Evolutionary conservation across 2,888 invertebrate genomes (phyloP), one percentile per base, ranked within the genome.

Genomic region (Habroteleia sp.): DNA sequence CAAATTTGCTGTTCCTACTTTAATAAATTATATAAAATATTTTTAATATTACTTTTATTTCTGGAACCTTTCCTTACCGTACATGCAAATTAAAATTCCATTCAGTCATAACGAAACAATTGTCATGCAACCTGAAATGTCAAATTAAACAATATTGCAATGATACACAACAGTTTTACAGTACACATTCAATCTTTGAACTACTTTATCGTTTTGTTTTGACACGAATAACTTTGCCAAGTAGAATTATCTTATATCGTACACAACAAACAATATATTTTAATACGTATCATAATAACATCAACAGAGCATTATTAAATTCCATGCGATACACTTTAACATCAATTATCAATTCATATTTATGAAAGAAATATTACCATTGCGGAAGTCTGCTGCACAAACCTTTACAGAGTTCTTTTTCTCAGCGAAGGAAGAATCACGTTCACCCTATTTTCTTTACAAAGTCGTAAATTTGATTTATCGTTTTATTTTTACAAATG

Each of bases 1-100:
- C 54, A 29, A 14, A 52, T 7, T 69, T 60, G 52, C 69, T 62
- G 69, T 69, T 69, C 69, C 60, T 69, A 69, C 69, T 69, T 69
- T 69, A 69, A 69, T 69, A 69, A 69, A 69, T 69, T 69, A 46
- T 69, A 69, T 69, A 58, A 60, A 69, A 60, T 69, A 60, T 62
- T 69, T 62, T 60, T 52, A 52, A 60, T 52, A 46, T 69, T 69
- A 58, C 60, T 25, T 46, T 69, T 25, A 69, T 69, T 69, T 62
- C 27, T 62, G 6, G 1, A 37, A 60, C 69, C 69, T 69, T n/a
- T 41, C 69, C 69, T 62, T 44, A 8, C 46, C 10, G n/a, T 16
- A 29, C 17, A 39, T 20, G 16, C 5, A 37, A n/a, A 37, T 7
- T 20, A 20, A n/a, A n/a, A n/a, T n/a, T n/a, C n/a, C n/a, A n/a